Conservation (phyloP, 2,113 vertebrate species). For the Aegotheles bennettii region DNA sequence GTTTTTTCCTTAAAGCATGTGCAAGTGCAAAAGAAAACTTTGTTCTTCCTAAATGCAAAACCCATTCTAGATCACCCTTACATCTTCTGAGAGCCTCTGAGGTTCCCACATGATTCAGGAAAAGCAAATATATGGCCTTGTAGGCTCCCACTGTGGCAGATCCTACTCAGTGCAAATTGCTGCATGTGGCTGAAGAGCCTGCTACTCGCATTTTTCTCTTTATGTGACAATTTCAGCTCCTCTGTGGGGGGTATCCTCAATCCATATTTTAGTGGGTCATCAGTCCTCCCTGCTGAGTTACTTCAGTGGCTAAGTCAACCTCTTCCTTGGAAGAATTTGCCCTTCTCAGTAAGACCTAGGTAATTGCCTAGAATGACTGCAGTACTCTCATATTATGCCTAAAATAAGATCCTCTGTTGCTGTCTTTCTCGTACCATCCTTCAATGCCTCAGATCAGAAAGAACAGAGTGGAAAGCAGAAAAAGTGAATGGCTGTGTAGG, state of each 20-base stretch:
- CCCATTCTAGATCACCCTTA: background rate
- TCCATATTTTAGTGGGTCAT: constrained; percentile 1
- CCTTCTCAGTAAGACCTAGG: background rate
- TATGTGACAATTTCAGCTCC: background rate
- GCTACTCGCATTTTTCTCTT: background rate
- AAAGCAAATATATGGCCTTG: background rate
- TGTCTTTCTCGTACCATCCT: background rate
- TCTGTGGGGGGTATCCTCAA: background rate
- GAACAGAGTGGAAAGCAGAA: background rate
- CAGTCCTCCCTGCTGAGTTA: background rate
- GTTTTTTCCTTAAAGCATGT: background rate
- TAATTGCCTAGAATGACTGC: background rate
- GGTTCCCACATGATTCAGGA: background rate
- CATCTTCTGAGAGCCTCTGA: background rate
- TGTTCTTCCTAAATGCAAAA: background rate
- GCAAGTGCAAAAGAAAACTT: background rate
- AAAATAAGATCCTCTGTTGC: background rate
- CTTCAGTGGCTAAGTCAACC: background rate
- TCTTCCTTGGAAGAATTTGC: background rate
- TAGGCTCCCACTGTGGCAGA: background rate
- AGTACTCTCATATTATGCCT: background rate
- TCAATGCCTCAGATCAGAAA: background rate
- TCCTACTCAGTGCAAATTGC: background rate
- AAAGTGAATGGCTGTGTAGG: background rate
- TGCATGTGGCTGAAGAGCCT: background rate